These are phyloP conservation scores for Parnassius smintheus DNA, from an alignment of 2,888 invertebrate species.

Conservation along the genomic window DNA sequence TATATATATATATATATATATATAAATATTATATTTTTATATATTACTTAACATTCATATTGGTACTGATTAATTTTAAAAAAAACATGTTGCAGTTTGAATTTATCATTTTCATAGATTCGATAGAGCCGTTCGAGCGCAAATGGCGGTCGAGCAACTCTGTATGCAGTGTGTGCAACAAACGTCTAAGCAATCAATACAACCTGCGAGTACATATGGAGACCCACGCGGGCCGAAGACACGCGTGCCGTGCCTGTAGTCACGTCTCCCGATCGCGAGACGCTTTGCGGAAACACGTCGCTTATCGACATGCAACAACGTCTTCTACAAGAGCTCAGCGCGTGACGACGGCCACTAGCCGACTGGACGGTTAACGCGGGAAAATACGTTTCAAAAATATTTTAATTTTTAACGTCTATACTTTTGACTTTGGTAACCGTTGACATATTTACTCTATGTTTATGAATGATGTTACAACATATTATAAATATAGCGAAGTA, in stretches of 20 bases:
- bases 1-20: too few relatives aligned
- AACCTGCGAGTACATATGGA: constrained; percentile 95
- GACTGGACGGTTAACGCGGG: constrained; percentile 7
- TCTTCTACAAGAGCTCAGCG: constrained; percentile 2
- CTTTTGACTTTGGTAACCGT: too few relatives aligned
- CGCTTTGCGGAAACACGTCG: constrained; percentile 93
- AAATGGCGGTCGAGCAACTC: constrained; percentile 68
- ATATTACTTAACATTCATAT: too few relatives aligned
- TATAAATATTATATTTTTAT: too few relatives aligned
- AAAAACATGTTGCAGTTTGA: too few relatives aligned
- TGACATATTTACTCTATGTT: too few relatives aligned
- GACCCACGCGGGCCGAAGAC: constrained; percentile 93
- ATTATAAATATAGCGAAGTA: too few relatives aligned
- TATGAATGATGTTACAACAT: too few relatives aligned
- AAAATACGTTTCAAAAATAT: neutral
- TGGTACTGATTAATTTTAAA: too few relatives aligned
- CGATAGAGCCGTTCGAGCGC: constrained; percentile 53
- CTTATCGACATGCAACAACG: constrained; percentile 87
- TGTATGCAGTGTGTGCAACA: constrained; percentile 91
- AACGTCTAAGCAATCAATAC: constrained; percentile 94
- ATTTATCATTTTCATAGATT: constrained; percentile 41
- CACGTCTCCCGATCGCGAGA: constrained; percentile 94
- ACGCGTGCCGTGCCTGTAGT: constrained; percentile 92
- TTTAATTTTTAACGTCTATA: too few relatives aligned
- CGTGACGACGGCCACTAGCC: constrained; percentile 9